Percentiles rank a stretch among this genome's conserved stretches.
phyloP scores from a whole-genome alignment of 2,888 invertebrate species.

The Noctua janthe region DNA sequence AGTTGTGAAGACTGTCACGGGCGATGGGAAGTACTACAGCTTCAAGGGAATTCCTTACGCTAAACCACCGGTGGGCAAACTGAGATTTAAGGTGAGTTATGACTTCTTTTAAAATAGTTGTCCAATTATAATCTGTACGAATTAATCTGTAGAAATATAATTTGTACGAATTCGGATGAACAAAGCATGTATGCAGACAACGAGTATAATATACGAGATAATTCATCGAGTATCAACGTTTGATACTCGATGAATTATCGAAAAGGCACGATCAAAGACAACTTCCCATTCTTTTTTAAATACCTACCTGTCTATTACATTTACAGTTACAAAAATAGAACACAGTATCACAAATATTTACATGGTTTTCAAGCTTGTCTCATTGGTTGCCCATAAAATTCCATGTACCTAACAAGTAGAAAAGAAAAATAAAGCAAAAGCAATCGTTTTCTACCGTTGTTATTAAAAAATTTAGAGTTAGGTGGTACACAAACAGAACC shows the following conservation, averaged over 20 bases:
- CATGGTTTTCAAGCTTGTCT: neutral
- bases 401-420: neutral
- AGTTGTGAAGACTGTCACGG: slow-evolving; percentile 62
- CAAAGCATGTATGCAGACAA: neutral
- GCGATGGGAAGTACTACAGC: slow-evolving; percentile 69
- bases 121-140: neutral
- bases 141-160: too few relatives aligned
- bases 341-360: neutral
- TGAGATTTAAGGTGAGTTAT: slow-evolving; percentile 84
- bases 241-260: neutral
- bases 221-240: neutral
- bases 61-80: slow-evolving; percentile 82
- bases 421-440: neutral
- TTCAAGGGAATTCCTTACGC: slow-evolving; percentile 88
- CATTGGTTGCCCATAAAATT: too few relatives aligned
- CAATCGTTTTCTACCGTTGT: neutral
- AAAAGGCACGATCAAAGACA: neutral
- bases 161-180: neutral
- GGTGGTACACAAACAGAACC: neutral
- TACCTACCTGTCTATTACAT: neutral
- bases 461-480: neutral
- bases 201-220: too few relatives aligned
- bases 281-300: neutral
- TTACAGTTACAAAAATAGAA: neutral
- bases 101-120: neutral